Evolutionary conservation across 2,797 vertebrate species (phyloP), one percentile per base, ranked within the genome.

Genomic region (Pteropus rufus): DNA sequence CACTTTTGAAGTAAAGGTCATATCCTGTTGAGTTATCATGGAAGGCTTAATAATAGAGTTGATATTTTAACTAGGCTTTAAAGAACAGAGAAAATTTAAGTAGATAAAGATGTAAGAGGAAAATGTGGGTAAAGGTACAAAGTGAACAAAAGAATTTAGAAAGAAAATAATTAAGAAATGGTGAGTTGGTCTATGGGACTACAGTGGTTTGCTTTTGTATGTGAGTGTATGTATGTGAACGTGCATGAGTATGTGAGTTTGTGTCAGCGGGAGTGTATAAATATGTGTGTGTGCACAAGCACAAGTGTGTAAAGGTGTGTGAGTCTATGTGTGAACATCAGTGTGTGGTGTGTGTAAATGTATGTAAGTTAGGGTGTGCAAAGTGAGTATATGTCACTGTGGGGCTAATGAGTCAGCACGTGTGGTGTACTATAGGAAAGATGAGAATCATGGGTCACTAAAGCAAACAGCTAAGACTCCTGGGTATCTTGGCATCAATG

Each of bases 1-100:
- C 2, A 10, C 41, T 69, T 89, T 93, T 94, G 41, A 94, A 83
- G 65, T 82, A 89, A 89, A 95, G n/a, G 54, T 95, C 52, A 56
- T 18, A n/a, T 92, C 31, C 67, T 2, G 5, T 89, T 94, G 64
- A 46, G 24, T 75, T 46, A 79, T 52, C 60, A 81, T 67, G 49
- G 93, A 69, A 91, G 31, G n/a, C 58, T 86, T 91, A 93, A 60
- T 39, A 93, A 21, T 2, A 10, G 11, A 94, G 64, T 52, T 77
- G 36, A 39, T 73, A 93, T 83, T 94, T 94, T 87, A 88, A 75
- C 7, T 31, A 88, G 26, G 31, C 5, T 8, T 70, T 72, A 79
- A 49, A 52, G 19, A 77, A 64, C 23, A 76, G 29, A 69, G 79
- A 34, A 36, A 7, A 85, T 67, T 79, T 79, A 92, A 88, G 46